phyloP scores from a whole-genome alignment of 1,140 invertebrate species.

The Vollenhovia emeryi region DNA sequence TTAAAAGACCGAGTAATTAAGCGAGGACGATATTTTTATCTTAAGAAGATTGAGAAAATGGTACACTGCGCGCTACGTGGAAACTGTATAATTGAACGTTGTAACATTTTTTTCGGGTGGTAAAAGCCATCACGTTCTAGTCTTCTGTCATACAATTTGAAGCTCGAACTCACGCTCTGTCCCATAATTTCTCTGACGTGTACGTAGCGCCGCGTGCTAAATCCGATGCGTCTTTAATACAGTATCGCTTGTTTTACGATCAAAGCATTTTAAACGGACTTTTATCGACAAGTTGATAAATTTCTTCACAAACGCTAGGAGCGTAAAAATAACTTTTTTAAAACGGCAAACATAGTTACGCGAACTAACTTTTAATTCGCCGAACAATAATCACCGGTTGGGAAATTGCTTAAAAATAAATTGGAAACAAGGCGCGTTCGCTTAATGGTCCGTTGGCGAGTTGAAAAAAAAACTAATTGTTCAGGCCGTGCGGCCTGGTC shows the following conservation, averaged over 20 bases:
- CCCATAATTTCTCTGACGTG: neutral
- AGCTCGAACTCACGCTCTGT: neutral
- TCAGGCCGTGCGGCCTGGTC: slow-evolving; percentile 1
- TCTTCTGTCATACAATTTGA: slow-evolving; percentile 22
- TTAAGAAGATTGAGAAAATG: neutral
- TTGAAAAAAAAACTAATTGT: slow-evolving; percentile 19
- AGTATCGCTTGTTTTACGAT: neutral
- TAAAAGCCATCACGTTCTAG: slow-evolving; percentile 61
- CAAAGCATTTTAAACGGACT: neutral
- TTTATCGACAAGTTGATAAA: neutral
- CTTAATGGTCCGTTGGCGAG: slow-evolving; percentile 32
- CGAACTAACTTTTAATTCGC: slow-evolving; percentile 37
- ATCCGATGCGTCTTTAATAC: neutral
- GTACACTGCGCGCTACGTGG: neutral
- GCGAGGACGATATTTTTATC: neutral
- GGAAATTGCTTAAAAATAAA: slow-evolving; percentile 55
- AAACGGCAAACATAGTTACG: slow-evolving; percentile 6
- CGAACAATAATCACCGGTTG: slow-evolving; percentile 31
- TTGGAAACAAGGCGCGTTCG: slow-evolving; percentile 30
- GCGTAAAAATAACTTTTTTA: neutral
- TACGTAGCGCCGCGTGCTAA: neutral
- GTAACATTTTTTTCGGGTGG: slow-evolving; percentile 62
- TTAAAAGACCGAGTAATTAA: neutral
- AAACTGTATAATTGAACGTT: slow-evolving; percentile 66
- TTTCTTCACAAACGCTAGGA: neutral